A percentile compares a stretch with the other conserved stretches of the same genome.
Evolutionary conservation across 2,888 invertebrate species (phyloP).

Genomic region (Scaptomyza caliginosa): DNA sequence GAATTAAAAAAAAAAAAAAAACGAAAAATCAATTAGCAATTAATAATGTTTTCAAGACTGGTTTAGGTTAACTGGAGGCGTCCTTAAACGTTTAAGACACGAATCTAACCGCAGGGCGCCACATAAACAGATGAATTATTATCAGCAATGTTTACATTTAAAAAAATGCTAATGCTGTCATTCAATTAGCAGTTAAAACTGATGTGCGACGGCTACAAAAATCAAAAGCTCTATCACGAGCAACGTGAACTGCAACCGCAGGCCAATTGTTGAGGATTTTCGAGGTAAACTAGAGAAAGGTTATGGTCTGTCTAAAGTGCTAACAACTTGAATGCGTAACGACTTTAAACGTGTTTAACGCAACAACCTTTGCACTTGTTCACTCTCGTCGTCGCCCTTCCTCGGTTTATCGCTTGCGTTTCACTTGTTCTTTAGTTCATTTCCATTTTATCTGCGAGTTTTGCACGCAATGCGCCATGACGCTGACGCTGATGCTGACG

Average conservation of each 20-base stretch:
- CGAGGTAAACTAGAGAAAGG: background rate
- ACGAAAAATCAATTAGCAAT: conserved; percentile 73
- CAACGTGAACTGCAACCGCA: conserved; percentile 2
- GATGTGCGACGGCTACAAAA: conserved; percentile 24
- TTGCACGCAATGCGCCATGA: conserved; percentile 58
- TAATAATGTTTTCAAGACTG: conserved; percentile 59
- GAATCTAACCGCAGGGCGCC: conserved; percentile 32
- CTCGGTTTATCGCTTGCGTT: no score
- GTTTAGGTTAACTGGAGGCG: conserved; percentile 39
- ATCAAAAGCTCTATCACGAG: background rate
- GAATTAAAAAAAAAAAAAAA: conserved; percentile 1
- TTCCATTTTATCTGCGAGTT: conserved; percentile 6
- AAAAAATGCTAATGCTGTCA: conserved; percentile 17
- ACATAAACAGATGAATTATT: conserved; percentile 22
- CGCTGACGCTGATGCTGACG: conserved; percentile 31
- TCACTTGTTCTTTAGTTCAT: background rate
- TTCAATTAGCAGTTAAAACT: conserved; percentile 74
- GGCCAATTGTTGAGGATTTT: conserved; percentile 13
- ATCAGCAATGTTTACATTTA: conserved; percentile 32
- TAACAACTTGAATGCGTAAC: conserved; percentile 18
- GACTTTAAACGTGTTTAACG: conserved; percentile 1
- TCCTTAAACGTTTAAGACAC: conserved; percentile 53
- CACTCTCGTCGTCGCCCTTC: background rate
- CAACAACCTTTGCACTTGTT: background rate
- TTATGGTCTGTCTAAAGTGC: background rate